Base-by-base conservation (phyloP, 1,140 invertebrate species). In the Charaxes varanes region DNA sequence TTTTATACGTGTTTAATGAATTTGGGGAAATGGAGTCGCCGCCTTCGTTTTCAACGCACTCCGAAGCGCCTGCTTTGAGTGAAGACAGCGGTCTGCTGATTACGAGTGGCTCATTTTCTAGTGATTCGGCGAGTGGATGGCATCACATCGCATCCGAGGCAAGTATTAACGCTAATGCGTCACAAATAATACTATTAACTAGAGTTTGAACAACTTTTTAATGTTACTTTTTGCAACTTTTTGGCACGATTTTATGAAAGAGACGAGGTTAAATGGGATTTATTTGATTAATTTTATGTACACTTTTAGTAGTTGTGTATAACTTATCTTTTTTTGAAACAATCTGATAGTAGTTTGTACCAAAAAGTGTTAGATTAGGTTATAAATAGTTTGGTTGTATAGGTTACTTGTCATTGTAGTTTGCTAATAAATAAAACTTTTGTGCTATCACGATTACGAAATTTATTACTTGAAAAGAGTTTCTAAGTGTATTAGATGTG, bases 61-160 rank as follows among this genome's bases (percentile, higher is more conserved):
- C 86, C 38, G 87, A 88, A 62, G 85, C 77, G 43, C 86, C 87
- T 62, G 81, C 81, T 50, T 62, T 88, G 57, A 88, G 87, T 67
- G 88, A 88, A 78, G 87, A 89, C 60, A 88, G 87, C 80, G 87
- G 87, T 44, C 76, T 89, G 37, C 67, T 89, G 36, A 80, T 89
- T 64, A 88, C 87, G 46, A 88, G 87, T 84, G 86, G 87, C 54
- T 89, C 88, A 23, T 83, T 88, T 65, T 90, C 88, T 31, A 90
- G 88, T 73, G 86, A 87, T 63, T 85, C 83, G 33, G 81, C 82
- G 32, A 85, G 81, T 67, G 86, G 85, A 64, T 82, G 76, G 63
- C 86, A 84, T 73, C 84, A 85, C 59, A 83, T 87, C 53, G 65
- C 80, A 46, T 86, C 87, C 54, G 88, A 89, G 76, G 88, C 88